Evolutionary conservation across 2,888 invertebrate species (phyloP), one percentile per base, ranked within the genome.

Genomic region (Sicus ferrugineus): DNA sequence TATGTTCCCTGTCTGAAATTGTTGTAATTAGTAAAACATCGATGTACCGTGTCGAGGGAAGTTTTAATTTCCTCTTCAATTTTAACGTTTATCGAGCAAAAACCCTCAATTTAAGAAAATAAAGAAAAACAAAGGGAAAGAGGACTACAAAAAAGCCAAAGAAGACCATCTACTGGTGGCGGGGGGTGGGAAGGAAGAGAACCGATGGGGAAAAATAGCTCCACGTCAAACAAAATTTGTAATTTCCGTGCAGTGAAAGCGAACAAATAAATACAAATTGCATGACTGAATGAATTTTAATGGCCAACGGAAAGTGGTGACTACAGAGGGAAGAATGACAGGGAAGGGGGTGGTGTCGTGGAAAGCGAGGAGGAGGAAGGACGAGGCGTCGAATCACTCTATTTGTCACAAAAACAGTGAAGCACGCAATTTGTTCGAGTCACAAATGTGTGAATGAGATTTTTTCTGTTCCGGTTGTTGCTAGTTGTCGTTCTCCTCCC

Each of bases 201-300:
- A 2, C 52, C 9, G 21, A 52, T 4, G 52, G 52, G 6, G 9
- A 21, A 6, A 58, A 67, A 56, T 31, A 38, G 14, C 23, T 31
- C n/a, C 30, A 61, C n/a, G 28, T 54, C 50, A 54, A 67, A 72
- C 70, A 74, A 74, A 74, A 75, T 72, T 70, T 73, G 73, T 74
- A 73, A 74, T 74, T 75, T 73, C 73, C 74, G 73, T 73, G 73
- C 54, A 69, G 70, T 70, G 72, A 72, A 74, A 70, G 70, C 71
- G 69, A 74, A 73, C 75, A 75, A 75, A 75, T 76, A 73, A 74
- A 71, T 72, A 73, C 73, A 74, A 76, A 76, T 76, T 75, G 75
- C 73, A 75, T 75, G 75, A 76, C 73, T n/a, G 73, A 76, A 75
- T 75, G 73, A 72, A 69, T 72, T 75, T 74, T 73, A 76, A 74